Conservation (phyloP, 2,797 vertebrate species). For the Catharus ustulatus region DNA sequence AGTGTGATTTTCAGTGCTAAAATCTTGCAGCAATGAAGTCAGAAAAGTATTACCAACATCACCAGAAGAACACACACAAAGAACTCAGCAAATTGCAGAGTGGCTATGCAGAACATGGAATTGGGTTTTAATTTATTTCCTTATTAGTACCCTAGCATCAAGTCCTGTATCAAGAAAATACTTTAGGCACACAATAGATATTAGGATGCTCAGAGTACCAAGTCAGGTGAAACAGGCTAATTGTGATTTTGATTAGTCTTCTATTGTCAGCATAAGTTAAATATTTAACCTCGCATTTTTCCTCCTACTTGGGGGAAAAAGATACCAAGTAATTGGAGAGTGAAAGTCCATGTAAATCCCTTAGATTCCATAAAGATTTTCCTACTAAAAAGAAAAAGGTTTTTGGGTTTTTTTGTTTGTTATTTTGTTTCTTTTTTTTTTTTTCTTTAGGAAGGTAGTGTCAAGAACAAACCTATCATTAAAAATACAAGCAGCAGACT, state of each 20-base stretch:
- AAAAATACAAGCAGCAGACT: background rate
- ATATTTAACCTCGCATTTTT: background rate
- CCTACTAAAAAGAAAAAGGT: background rate
- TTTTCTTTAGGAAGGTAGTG: background rate
- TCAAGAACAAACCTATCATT: background rate
- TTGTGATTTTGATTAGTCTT: background rate
- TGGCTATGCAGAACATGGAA: rapidly evolving
- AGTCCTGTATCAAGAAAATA: background rate
- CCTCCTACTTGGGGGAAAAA: background rate
- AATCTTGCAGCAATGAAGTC: background rate
- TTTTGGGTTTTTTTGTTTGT: too few species aligned
- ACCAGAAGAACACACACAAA: too few species aligned
- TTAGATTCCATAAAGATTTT: background rate
- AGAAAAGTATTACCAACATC: background rate
- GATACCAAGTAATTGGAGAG: background rate
- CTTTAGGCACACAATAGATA: background rate
- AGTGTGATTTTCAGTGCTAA: background rate
- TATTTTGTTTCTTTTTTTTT: background rate
- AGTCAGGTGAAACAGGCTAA: background rate
- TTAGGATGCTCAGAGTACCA: background rate
- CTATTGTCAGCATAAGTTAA: background rate
- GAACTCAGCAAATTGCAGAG: background rate
- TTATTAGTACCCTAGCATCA: background rate
- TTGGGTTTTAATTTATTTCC: background rate
- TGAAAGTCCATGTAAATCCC: background rate